These are phyloP conservation scores for Eutolmus rufibarbis DNA, from an alignment of 2,888 invertebrate species.

Conservation along the genomic window DNA sequence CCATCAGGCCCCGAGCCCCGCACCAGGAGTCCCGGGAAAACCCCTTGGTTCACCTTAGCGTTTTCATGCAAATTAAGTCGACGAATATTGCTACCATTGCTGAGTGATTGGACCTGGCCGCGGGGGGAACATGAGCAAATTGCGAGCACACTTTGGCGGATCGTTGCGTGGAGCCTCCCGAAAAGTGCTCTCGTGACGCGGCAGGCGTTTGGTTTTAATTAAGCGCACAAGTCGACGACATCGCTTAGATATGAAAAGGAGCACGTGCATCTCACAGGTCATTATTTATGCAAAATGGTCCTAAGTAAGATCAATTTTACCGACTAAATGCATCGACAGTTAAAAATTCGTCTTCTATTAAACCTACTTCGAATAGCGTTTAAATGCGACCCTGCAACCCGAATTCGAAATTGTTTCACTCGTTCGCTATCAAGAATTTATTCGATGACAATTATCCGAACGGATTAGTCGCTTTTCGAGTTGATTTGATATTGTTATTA, in stretches of 20 bases:
- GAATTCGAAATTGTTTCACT: no score
- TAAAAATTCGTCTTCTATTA: no score
- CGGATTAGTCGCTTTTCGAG: no score
- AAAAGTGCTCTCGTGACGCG: background rate
- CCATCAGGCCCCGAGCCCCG: background rate
- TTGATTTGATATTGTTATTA: no score
- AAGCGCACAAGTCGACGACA: background rate
- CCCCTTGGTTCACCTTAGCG: background rate
- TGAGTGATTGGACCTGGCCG: constrained; percentile 14
- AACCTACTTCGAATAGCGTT: no score
- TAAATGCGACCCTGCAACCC: no score
- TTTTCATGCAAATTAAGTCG: constrained; percentile 15
- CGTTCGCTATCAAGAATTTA: no score
- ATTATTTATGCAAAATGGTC: background rate
- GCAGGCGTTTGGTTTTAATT: constrained; percentile 3
- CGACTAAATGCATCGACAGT: background rate
- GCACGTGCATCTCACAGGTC: background rate
- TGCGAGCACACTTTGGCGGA: background rate
- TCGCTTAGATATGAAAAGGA: background rate
- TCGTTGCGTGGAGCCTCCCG: background rate
- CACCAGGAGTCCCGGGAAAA: background rate
- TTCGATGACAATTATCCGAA: no score
- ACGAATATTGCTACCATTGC: constrained; percentile 21
- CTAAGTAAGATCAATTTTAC: background rate
- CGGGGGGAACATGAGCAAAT: background rate